Conservation (phyloP, 2,113 vertebrate genomes). For the Rhinichthys klamathensis region DNA sequence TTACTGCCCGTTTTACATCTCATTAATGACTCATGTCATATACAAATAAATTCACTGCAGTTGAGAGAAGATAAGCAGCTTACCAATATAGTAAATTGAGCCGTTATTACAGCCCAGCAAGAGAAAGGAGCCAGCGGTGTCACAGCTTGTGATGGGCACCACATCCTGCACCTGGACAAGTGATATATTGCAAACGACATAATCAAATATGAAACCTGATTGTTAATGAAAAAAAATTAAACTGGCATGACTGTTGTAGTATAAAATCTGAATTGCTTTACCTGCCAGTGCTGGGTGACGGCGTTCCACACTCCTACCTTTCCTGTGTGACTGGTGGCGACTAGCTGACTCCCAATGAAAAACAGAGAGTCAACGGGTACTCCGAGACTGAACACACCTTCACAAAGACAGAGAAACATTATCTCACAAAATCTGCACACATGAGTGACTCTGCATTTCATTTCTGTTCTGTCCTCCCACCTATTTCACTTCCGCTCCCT, state of each 20-base stretch:
- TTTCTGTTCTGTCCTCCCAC: slow-evolving; percentile 65
- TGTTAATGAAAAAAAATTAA: too few relatives aligned
- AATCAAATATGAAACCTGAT: neutral
- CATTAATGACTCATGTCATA: neutral
- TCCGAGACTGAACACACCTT: slow-evolving; percentile 94
- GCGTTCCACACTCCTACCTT: slow-evolving; percentile 99
- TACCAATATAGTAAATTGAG: slow-evolving; percentile 98
- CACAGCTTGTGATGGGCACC: slow-evolving; percentile 92
- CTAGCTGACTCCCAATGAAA: slow-evolving; percentile 97
- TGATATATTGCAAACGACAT: neutral
- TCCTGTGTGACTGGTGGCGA: slow-evolving; percentile 96
- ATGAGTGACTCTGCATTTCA: neutral
- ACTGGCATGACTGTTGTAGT: neutral
- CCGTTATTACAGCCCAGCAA: slow-evolving; percentile 96
- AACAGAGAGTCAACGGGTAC: slow-evolving; percentile 97
- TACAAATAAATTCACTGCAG: neutral
- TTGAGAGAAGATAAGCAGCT: slow-evolving; percentile 41
- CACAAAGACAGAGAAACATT: neutral
- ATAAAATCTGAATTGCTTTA: slow-evolving; percentile 54
- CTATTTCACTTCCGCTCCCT: slow-evolving; percentile 92
- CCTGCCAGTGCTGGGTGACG: slow-evolving; percentile 99
- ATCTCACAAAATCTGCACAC: neutral
- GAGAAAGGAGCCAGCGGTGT: slow-evolving; percentile 96
- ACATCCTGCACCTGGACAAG: slow-evolving; percentile 91
- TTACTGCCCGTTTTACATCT: neutral